Base-by-base conservation (phyloP, 2,888 invertebrate genomes). In the Agrilus mali region DNA sequence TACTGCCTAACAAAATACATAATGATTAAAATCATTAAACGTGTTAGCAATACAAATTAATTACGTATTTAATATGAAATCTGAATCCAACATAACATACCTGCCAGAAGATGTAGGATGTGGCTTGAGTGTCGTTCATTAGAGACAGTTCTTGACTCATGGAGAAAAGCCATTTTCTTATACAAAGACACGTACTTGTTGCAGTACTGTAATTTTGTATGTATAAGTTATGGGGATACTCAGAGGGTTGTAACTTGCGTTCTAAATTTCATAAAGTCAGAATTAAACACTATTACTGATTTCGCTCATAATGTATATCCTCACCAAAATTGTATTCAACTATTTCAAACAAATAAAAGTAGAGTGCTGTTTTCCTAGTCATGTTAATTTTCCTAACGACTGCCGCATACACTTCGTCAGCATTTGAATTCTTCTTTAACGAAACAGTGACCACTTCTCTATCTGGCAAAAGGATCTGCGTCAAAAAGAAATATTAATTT, bases 161-260 rank as follows among this genome's bases (percentile, higher is more conserved):
- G 35, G 80, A 79, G 70, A 93, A 93, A 47, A 92, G 67, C 92
- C 92, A 93, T 65, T 86, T 84, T 48, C 88, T 75, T 37, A 98
- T 72, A 47, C 86, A 78, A 37, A 98, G 75, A 63, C 97, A 98
- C 38, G 93, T 93, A 53, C 90, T 88, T 33, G 93, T 92, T 32
- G 97, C 96, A 10, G 97, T 97, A 51, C 93, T 93, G 65, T 97
- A 98, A 71, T 98, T 98, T 71, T 97, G 96, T 56, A 98, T 94
- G 72, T 98, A 98, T 50, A 98, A 74, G 57, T 93, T 89, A 71
- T 98, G 97, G 0, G 97, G 97, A 55, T 90, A 87, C 71, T 98
- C 98, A 64, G 85, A 83, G 1, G 88, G 82, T 56, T 87, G 87
- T 47, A 98, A 71, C 69, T 95, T 95, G 43, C 97, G 80, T 65